Evolutionary conservation across 2,888 invertebrate genomes (phyloP).

Genomic region (Labia minor): DNA sequence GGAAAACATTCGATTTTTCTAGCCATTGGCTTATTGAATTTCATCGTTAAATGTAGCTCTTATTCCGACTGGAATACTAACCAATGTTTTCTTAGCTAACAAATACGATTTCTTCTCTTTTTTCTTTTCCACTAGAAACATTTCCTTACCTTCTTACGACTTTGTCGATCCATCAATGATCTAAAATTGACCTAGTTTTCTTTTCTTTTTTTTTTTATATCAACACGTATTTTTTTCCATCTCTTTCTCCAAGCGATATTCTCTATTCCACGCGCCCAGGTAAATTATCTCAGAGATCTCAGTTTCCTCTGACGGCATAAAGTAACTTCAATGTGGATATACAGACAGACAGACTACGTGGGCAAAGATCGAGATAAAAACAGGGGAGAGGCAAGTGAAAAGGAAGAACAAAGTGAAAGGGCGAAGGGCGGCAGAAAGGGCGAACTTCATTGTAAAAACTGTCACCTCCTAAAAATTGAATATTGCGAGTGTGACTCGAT

Average conservation of each 20-base stretch:
- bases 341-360: slow-evolving; percentile 3
- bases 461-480: slow-evolving; percentile 7
- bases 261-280: slow-evolving; percentile 4
- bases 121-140: background rate
- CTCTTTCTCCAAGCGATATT: background rate
- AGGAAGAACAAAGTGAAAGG: background rate
- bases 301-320: background rate
- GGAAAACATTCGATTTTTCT: no score
- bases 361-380: slow-evolving; percentile 13
- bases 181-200: background rate
- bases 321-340: slow-evolving; percentile 4
- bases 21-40: no score
- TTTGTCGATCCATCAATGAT: slow-evolving; percentile 8
- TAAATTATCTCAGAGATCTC: slow-evolving; percentile 3
- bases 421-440: background rate
- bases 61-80: no score
- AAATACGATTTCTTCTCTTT: background rate
- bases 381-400: background rate
- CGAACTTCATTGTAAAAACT: slow-evolving; percentile 13
- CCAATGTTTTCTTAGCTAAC: background rate
- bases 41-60: no score
- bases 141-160: background rate
- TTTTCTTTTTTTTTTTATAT: background rate
- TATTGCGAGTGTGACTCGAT: slow-evolving; percentile 7
- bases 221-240: background rate